These are phyloP conservation scores for Anguilla japonica DNA, from an alignment of 2,113 vertebrate species.

Conservation along the genomic window DNA sequence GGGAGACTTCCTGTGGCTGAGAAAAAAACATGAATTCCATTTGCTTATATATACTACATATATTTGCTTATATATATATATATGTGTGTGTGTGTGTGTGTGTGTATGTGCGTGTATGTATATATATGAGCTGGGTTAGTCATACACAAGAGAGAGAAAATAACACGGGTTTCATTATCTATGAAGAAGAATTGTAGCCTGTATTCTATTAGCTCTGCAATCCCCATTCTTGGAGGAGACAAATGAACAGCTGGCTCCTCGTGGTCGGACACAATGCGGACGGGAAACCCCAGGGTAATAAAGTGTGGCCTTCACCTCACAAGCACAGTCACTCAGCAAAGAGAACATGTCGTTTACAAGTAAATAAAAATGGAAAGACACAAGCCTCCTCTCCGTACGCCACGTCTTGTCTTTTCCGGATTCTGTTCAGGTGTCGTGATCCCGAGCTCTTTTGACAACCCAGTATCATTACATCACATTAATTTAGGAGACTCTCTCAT, in stretches of 20 bases:
- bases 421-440: background rate
- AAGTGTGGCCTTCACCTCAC: constrained; percentile 46
- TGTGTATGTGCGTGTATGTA: no score
- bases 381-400: background rate
- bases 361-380: constrained; percentile 33
- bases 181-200: background rate
- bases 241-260: constrained; percentile 59
- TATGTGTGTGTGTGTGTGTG: no score
- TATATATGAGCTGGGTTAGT: no score
- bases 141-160: background rate
- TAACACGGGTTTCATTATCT: constrained; percentile 8
- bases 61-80: no score
- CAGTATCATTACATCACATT: no score
- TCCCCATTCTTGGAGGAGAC: constrained; percentile 36
- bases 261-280: constrained; percentile 46
- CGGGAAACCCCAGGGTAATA: constrained; percentile 56
- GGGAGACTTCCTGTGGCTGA: background rate
- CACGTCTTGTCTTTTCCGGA: background rate
- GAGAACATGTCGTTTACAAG: constrained; percentile 54
- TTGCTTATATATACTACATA: no score
- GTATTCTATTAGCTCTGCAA: constrained; percentile 39
- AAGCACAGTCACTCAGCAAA: constrained; percentile 52
- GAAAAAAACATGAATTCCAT: background rate
- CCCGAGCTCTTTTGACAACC: background rate
- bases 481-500: no score